A percentile compares a stretch with the other conserved stretches of the same genome.
Evolutionary conservation across 2,888 invertebrate genomes (phyloP).

Genomic region (Brassicogethes aeneus): DNA sequence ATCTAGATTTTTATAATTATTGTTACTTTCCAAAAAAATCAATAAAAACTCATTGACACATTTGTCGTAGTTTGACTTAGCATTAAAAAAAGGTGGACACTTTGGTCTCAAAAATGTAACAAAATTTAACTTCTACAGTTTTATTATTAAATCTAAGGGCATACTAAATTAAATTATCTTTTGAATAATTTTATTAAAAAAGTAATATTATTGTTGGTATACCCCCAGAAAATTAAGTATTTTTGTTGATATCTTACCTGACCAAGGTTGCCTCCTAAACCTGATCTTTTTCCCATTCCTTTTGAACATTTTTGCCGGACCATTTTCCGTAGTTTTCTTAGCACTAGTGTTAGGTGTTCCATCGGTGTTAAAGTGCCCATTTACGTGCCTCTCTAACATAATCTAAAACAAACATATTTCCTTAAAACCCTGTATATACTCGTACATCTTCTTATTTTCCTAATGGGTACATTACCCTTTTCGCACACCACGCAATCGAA

Average conservation of each 20-base stretch:
- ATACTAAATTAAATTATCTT: no score
- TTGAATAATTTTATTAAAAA: no score
- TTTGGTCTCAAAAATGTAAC: no score
- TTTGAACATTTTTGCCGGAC: conserved; percentile 68
- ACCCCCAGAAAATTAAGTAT: no score
- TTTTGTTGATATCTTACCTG: conserved; percentile 61
- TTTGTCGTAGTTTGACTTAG: no score
- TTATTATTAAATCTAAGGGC: no score
- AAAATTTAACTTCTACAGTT: no score
- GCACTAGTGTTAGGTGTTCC: conserved; percentile 46
- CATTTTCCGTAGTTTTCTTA: conserved; percentile 66
- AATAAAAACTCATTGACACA: no score
- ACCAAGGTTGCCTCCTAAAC: conserved; percentile 80
- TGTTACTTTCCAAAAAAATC: no score
- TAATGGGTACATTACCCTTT: not conserved
- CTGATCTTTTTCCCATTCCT: conserved; percentile 84
- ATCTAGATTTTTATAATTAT: no score
- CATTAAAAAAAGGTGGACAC: no score
- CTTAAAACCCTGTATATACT: not conserved
- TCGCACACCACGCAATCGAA: conserved; percentile 10
- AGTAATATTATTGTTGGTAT: no score
- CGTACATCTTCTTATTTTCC: not conserved
- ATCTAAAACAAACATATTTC: conserved; percentile 46
- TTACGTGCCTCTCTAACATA: conserved; percentile 85
- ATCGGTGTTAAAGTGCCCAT: conserved; percentile 78